Base-by-base conservation (phyloP, 2,888 invertebrate genomes). In the Troides aeacus region DNA sequence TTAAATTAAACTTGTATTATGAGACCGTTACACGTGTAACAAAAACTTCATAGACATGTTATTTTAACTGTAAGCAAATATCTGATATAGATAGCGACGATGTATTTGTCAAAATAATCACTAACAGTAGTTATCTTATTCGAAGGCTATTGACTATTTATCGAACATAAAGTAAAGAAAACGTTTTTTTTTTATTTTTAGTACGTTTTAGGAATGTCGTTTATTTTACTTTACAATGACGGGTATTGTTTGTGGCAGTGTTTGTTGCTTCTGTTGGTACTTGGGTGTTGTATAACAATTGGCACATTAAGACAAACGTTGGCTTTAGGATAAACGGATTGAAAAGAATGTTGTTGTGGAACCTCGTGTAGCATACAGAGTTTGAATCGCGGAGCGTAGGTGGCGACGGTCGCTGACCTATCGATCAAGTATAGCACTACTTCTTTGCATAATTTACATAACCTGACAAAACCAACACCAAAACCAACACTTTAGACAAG, bases 381-480 rank as follows among this genome's bases (percentile, higher is more conserved):
- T 80, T 84, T 78, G 80, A 81, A 82, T 75, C 76, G 68, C 74
- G 73, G 56, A 75, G 81, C 77, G 87, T 88, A 80, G 89, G 87
- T 79, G 82, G 76, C 75, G 74, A 76, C 79, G 90, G 89, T 90
- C 90, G 84, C 72, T 81, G 90, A 92, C 87, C 90, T 80, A 83
- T 84, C 78, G 81, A 89, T 86, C 83, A 85, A 83, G 84, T 88
- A 88, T 89, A 80, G 83, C 87, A 87, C 86, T 83, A 78, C 76
- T 81, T 84, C 83, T 88, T 85, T 82, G 81, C 81, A 78, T 86
- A 84, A 92, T 92, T 92, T 88, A 90, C 92, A 92, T 92, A 92
- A 92, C 89, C 87, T 83, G 88, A 88, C 89, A 87, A 81, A 85
- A 78, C 81, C 83, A 84, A 88, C 83, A 83, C 81, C 77, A 86